These are phyloP conservation scores for Bemisia tabaci DNA, from an alignment of 1,140 invertebrate species.

Conservation along the genomic window DNA sequence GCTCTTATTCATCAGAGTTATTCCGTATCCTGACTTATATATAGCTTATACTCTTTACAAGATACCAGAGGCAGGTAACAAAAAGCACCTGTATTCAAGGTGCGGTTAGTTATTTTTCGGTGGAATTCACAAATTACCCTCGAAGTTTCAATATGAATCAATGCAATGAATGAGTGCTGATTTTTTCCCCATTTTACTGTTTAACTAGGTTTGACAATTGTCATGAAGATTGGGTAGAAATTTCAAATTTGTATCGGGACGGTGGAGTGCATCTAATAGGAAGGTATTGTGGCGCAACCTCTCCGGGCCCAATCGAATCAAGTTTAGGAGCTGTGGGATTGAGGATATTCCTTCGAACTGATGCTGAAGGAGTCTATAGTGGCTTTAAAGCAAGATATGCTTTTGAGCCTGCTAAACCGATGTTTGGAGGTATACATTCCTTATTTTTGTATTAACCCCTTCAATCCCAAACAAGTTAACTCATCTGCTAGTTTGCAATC, in stretches of 20 bases:
- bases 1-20: too few relatives aligned
- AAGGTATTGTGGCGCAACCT: slow-evolving; percentile 67
- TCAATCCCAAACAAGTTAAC: too few relatives aligned
- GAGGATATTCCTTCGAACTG: slow-evolving; percentile 70
- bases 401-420: slow-evolving; percentile 72
- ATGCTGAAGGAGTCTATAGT: slow-evolving; percentile 66
- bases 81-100: neutral
- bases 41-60: too few relatives aligned
- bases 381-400: slow-evolving; percentile 83
- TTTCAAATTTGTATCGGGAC: slow-evolving; percentile 73
- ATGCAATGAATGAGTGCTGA: too few relatives aligned
- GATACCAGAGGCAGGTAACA: neutral
- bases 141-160: too few relatives aligned
- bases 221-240: slow-evolving; percentile 84
- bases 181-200: too few relatives aligned
- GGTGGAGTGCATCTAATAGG: slow-evolving; percentile 67
- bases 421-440: slow-evolving; percentile 56
- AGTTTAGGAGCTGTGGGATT: slow-evolving; percentile 68
- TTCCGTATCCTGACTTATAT: too few relatives aligned
- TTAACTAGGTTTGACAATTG: slow-evolving; percentile 40
- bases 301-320: slow-evolving; percentile 80
- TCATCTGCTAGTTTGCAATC: too few relatives aligned
- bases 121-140: too few relatives aligned
- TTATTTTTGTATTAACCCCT: neutral
- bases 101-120: too few relatives aligned